Base-by-base conservation (phyloP, 2,113 vertebrate genomes). In the Notothenia rossii region DNA sequence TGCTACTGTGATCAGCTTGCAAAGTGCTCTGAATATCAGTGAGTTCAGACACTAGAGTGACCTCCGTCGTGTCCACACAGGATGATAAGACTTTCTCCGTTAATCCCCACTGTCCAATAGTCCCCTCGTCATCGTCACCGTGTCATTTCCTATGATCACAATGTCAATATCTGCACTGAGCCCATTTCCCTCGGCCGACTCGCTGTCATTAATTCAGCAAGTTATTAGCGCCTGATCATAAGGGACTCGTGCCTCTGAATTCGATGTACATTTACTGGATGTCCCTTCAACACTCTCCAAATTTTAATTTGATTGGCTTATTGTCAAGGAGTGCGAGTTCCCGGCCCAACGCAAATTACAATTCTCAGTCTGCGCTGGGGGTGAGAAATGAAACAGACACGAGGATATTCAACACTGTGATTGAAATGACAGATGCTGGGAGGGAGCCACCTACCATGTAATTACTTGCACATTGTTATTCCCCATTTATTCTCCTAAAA, bases 381-480 rank as follows among this genome's bases (percentile, higher is more conserved):
- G 73, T 82, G 77, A 81, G 77, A 91, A 90, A 91, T 56, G 3
- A 72, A 91, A 85, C 56, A 84, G 75, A 77, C 86, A 76, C 62
- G 54, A 83, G 79, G 80, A 90, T 83, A 90, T 92, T 91, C 82
- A 83, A 74, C 72, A 75, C 63, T 20, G 69, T 73, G 89, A 91
- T 87, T 89, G 85, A 86, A 93, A 66, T 82, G 90, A 91, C 90
- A 93, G 88, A 91, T 86, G 88, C 86, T 86, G 73, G 72, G 78
- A 87, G 79, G 69, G 75, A 85, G 65, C 81, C 87, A 92, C 83
- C 89, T 75, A 91, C 88, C 81, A 88, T 91, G 89, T 90, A 92
- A 94, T 94, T 92, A 91, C 87, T 69, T 75, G 75, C 84, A 70
- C 80, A 89, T 94, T 91, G 86, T 93, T 91, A 94, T 91, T 93